phyloP scores from a whole-genome alignment of 2,888 invertebrate genomes.

The Pollenia amentaria region DNA sequence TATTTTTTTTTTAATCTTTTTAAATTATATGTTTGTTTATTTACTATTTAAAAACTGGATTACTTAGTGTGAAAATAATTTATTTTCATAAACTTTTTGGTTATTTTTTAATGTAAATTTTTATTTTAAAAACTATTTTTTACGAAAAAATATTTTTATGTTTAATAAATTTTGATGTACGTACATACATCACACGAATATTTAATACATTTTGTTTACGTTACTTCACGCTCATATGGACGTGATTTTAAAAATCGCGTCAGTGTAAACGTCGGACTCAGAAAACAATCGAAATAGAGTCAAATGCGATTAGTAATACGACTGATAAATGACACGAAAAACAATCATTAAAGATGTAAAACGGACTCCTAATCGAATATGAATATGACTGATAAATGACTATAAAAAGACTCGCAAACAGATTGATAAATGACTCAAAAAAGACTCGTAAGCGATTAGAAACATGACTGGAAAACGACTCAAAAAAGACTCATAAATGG shows the following conservation, averaged over 20 bases:
- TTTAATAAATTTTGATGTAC: neutral
- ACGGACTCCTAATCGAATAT: neutral
- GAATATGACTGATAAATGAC: conserved; percentile 4
- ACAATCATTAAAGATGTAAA: conserved; percentile 17
- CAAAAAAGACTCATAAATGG: conserved; percentile 22
- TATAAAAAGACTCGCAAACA: conserved; percentile 31
- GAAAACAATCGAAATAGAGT: conserved; percentile 26
- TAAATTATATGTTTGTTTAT: too few species aligned
- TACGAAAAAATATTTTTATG: neutral
- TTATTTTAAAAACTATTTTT: conserved; percentile 19
- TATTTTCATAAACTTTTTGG: conserved; percentile 2
- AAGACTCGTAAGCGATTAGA: conserved; percentile 17
- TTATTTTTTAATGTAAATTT: neutral
- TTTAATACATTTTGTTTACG: conserved; percentile 20
- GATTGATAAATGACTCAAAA: conserved; percentile 24
- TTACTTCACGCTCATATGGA: neutral
- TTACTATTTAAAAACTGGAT: neutral
- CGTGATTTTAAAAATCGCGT: conserved; percentile 20
- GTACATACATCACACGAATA: conserved; percentile 8
- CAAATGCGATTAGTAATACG: conserved; percentile 26
- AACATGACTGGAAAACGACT: conserved; percentile 29
- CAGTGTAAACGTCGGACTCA: conserved; percentile 33
- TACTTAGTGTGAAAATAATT: neutral
- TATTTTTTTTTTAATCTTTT: too few species aligned
- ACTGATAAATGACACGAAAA: conserved; percentile 26